Percentiles rank a stretch among this genome's conserved stretches.
phyloP scores from a whole-genome alignment of 2,113 vertebrate species.

The Halcyon senegalensis region DNA sequence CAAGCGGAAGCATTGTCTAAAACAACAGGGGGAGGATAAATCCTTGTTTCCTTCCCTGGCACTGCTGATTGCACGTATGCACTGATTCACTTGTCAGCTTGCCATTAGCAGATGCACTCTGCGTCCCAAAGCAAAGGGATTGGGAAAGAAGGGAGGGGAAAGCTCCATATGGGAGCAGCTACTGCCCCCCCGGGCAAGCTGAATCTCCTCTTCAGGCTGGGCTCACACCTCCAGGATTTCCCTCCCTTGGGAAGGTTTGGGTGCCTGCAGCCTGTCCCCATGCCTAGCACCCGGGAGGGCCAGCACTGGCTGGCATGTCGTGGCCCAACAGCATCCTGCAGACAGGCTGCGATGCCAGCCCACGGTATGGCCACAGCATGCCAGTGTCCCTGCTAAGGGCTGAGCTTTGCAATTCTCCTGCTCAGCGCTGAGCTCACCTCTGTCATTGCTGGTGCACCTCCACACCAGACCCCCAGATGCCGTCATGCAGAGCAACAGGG shows the following conservation, averaged over 20 bases:
- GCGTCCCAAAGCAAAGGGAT: background rate
- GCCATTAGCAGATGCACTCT: background rate
- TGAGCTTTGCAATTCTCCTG: background rate
- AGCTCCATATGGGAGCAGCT: accelerated
- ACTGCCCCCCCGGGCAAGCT: background rate
- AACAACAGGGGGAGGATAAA: constrained; percentile 11
- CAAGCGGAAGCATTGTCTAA: constrained; percentile 37
- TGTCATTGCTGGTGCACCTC: background rate
- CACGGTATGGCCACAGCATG: accelerated
- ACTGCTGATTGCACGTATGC: background rate
- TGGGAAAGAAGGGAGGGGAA: background rate
- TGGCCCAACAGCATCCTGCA: background rate
- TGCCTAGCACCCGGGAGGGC: background rate
- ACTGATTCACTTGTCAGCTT: constrained; percentile 37
- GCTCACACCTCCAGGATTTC: background rate
- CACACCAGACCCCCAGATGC: background rate
- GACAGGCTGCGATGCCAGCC: background rate
- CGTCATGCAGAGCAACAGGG: accelerated
- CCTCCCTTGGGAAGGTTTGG: background rate
- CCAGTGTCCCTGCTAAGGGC: accelerated
- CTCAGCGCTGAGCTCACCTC: background rate
- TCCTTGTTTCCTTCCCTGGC: background rate
- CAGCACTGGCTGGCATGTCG: background rate
- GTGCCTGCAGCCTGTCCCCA: background rate
- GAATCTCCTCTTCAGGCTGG: background rate